Evolutionary conservation across 2,888 invertebrate genomes (phyloP).

Genomic region (Chrysomela aeneicollis): DNA sequence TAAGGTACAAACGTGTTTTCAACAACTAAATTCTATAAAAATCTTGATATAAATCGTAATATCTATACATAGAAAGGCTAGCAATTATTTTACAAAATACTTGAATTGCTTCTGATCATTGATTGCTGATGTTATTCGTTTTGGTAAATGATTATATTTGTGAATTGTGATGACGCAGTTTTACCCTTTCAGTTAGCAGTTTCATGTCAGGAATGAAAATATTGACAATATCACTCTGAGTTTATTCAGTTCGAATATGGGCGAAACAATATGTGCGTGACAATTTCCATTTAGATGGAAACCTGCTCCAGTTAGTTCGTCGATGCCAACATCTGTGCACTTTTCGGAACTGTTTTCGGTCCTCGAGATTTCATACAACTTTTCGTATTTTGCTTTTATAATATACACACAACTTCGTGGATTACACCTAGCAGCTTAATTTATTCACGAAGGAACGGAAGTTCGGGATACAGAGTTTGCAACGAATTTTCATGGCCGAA

Average conservation of each 20-base stretch:
- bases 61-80: too few species aligned
- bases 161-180: too few species aligned
- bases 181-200: too few species aligned
- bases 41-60: too few species aligned
- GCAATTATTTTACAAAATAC: too few species aligned
- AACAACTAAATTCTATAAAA: too few species aligned
- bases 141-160: too few species aligned
- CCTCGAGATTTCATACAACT: not conserved
- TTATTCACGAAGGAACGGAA: not conserved
- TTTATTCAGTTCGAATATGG: conserved; percentile 37
- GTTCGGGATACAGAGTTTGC: not conserved
- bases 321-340: not conserved
- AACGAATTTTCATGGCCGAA: not conserved
- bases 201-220: not conserved
- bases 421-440: not conserved
- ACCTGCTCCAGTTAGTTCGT: not conserved
- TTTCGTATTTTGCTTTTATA: not conserved
- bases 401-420: not conserved
- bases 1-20: too few species aligned
- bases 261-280: conserved; percentile 50
- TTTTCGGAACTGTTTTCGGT: not conserved
- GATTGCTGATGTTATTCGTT: too few species aligned
- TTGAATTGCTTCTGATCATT: too few species aligned
- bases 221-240: conserved; percentile 8
- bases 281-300: conserved; percentile 56